Percentiles rank a stretch among this genome's conserved stretches.
Evolutionary conservation across 2,888 invertebrate species (phyloP).

Genomic region (Noctuana brunneofusca): DNA sequence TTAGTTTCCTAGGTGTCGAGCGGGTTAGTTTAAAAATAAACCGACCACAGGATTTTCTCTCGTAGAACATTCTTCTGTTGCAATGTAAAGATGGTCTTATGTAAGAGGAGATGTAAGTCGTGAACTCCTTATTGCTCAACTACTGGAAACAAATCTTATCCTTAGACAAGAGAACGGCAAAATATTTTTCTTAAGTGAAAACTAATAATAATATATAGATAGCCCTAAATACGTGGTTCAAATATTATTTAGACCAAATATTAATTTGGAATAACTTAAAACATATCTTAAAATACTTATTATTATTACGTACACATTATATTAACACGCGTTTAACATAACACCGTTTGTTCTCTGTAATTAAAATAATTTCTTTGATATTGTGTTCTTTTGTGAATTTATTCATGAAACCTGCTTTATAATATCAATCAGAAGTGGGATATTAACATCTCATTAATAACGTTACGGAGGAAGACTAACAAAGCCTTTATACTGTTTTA

Average conservation of each 20-base stretch:
- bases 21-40: slow-evolving; percentile 28
- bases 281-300: too few species aligned
- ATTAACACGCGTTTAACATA: background rate
- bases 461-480: slow-evolving; percentile 15
- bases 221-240: too few species aligned
- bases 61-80: slow-evolving; percentile 2
- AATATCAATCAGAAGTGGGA: slow-evolving; percentile 25
- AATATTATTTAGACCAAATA: too few species aligned
- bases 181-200: too few species aligned
- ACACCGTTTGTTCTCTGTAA: background rate
- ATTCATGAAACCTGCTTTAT: slow-evolving; percentile 12
- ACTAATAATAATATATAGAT: too few species aligned
- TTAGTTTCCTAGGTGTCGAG: slow-evolving; percentile 20
- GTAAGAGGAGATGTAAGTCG: background rate
- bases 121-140: too few species aligned
- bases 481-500: slow-evolving; percentile 6
- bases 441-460: slow-evolving; percentile 27
- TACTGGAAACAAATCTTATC: too few species aligned
- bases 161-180: too few species aligned
- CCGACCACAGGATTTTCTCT: slow-evolving; percentile 12
- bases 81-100: background rate
- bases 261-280: too few species aligned
- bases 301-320: background rate
- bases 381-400: background rate
- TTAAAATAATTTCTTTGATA: slow-evolving; percentile 1